Conservation (phyloP, 1,140 invertebrate genomes). For the Adoxophyes honmai region DNA sequence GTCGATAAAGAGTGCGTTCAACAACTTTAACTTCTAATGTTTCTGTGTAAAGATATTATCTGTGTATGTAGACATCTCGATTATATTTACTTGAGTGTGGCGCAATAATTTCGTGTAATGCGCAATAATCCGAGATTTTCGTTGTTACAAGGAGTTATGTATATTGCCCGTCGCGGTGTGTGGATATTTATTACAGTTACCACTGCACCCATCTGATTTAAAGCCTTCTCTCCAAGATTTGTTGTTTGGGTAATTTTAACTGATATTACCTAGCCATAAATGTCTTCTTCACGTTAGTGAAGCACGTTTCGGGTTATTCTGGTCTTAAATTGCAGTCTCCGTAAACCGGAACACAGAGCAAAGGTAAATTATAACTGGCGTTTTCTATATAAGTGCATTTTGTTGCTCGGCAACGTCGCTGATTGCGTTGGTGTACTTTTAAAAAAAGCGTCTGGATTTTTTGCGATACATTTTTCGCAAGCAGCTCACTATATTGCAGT, state of each 20-base stretch:
- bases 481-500: too few species aligned
- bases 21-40: too few species aligned
- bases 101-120: too few species aligned
- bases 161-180: constrained; percentile 43
- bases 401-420: too few species aligned
- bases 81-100: background rate
- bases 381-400: too few species aligned
- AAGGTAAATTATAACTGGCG: background rate
- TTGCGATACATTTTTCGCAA: too few species aligned
- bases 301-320: background rate
- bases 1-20: too few species aligned
- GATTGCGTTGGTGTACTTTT: too few species aligned
- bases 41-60: too few species aligned
- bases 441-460: too few species aligned
- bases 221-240: constrained; percentile 38
- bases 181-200: constrained; percentile 48
- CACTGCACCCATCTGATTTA: constrained; percentile 47
- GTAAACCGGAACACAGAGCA: background rate
- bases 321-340: background rate
- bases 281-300: background rate
- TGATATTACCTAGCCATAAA: constrained; percentile 3
- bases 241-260: constrained; percentile 16
- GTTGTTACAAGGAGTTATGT: constrained; percentile 50
- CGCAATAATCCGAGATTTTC: constrained; percentile 17
- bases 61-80: background rate